These are phyloP conservation scores for Tadarida brasiliensis DNA, from an alignment of 2,797 vertebrate species.

Conservation along the genomic window DNA sequence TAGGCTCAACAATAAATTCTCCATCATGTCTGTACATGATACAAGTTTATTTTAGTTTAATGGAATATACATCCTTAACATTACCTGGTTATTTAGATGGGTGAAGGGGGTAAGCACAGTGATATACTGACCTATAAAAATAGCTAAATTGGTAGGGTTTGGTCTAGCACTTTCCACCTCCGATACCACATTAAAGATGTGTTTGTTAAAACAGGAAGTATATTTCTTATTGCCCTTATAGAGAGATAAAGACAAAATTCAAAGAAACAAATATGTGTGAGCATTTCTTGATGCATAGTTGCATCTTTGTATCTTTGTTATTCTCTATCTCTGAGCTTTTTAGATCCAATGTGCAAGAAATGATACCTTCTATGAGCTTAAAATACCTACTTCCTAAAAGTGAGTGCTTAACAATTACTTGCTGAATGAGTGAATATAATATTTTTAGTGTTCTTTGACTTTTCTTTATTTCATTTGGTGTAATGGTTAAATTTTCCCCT, in stretches of 20 bases:
- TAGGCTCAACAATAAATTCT: not conserved
- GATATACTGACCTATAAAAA: not conserved
- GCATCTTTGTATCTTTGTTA: not conserved
- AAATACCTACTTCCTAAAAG: not conserved
- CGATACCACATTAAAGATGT: slow-evolving; percentile 31
- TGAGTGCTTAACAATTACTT: slow-evolving; percentile 34
- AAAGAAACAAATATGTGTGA: not conserved
- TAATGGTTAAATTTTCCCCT: slow-evolving; percentile 25
- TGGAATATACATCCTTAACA: slow-evolving; percentile 18
- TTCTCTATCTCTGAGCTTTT: not conserved
- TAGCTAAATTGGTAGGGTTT: not conserved
- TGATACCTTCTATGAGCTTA: not conserved
- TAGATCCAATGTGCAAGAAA: not conserved
- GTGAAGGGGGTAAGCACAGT: not conserved
- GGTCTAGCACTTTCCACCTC: not conserved
- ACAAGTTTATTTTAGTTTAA: not conserved
- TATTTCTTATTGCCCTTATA: slow-evolving; percentile 27
- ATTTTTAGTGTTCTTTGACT: not conserved
- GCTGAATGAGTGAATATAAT: not conserved
- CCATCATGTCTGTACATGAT: not conserved
- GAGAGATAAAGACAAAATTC: not conserved
- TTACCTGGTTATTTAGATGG: slow-evolving; percentile 20
- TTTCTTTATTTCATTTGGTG: slow-evolving; percentile 24
- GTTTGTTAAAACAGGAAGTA: slow-evolving; percentile 10
- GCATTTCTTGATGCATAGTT: not conserved